Percentiles rank a stretch among this genome's conserved stretches.
phyloP scores from a whole-genome alignment of 2,888 invertebrate species.

The Tenthredo scrophulariae region DNA sequence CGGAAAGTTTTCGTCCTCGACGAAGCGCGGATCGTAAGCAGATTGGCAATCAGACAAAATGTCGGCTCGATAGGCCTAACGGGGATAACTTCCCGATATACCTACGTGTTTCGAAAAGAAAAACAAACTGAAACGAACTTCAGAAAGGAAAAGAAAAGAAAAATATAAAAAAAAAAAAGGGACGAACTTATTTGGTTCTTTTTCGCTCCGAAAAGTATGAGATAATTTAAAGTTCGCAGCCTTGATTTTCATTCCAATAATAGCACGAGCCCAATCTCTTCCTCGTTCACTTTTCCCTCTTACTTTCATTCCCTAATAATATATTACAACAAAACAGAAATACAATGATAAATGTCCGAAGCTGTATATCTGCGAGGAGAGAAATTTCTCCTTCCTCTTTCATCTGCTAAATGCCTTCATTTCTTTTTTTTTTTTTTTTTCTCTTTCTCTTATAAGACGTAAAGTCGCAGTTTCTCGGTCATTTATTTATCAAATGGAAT shows the following conservation, averaged over 20 bases:
- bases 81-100: slow-evolving; percentile 19
- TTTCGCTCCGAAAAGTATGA: not conserved
- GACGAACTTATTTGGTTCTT: not conserved
- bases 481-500: too few species aligned
- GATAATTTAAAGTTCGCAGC: slow-evolving; percentile 29
- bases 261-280: not conserved
- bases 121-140: slow-evolving; percentile 19
- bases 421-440: not conserved
- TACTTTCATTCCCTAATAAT: not conserved
- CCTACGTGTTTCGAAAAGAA: slow-evolving; percentile 45
- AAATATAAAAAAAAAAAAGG: not conserved
- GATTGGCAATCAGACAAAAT: slow-evolving; percentile 47
- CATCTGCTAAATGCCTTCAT: slow-evolving; percentile 4
- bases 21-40: slow-evolving; percentile 28
- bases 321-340: not conserved
- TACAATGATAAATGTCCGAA: slow-evolving; percentile 2
- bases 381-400: not conserved
- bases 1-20: not conserved
- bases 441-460: too few species aligned
- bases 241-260: slow-evolving; percentile 30
- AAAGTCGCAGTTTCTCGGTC: too few species aligned
- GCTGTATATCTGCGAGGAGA: not conserved
- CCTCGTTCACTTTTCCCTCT: not conserved
- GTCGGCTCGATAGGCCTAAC: slow-evolving; percentile 23
- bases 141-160: not conserved